phyloP scores from a whole-genome alignment of 2,113 vertebrate genomes.

The Nannobrachium achirus region DNA sequence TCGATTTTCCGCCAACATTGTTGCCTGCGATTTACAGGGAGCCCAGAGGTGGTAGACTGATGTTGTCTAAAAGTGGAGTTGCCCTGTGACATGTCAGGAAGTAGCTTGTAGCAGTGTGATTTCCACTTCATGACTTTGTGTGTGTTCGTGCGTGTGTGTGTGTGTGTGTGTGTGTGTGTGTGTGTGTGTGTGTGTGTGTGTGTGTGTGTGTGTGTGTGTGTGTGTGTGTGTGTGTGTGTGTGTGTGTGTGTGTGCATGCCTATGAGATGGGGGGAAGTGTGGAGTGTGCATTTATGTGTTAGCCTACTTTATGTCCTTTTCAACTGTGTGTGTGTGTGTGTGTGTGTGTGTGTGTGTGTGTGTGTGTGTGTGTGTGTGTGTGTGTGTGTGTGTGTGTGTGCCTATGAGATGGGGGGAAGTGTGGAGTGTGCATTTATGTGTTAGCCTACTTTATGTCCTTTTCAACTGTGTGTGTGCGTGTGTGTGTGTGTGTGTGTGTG shows the following conservation, averaged over 20 bases:
- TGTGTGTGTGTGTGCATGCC: conserved; percentile 9
- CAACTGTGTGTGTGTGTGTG: background rate
- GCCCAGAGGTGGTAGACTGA: conserved; percentile 56
- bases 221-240: conserved; percentile 3
- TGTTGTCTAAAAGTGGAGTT: conserved; percentile 47
- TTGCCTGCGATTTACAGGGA: conserved; percentile 50
- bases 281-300: background rate
- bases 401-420: conserved; percentile 28
- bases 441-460: background rate
- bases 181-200: background rate
- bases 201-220: conserved; percentile 12
- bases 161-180: background rate
- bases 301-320: background rate
- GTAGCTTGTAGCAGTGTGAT: conserved; percentile 28
- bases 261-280: conserved; percentile 23
- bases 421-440: background rate
- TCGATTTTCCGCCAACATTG: conserved; percentile 59
- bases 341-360: background rate
- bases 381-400: background rate
- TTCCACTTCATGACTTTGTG: conserved; percentile 13
- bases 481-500: background rate
- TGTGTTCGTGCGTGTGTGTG: conserved; percentile 10
- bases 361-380: conserved; percentile 43
- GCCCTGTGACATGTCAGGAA: conserved; percentile 27
- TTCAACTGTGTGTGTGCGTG: background rate